Base-by-base conservation (phyloP, 1,140 invertebrate species). In the Hestina assimilis region DNA sequence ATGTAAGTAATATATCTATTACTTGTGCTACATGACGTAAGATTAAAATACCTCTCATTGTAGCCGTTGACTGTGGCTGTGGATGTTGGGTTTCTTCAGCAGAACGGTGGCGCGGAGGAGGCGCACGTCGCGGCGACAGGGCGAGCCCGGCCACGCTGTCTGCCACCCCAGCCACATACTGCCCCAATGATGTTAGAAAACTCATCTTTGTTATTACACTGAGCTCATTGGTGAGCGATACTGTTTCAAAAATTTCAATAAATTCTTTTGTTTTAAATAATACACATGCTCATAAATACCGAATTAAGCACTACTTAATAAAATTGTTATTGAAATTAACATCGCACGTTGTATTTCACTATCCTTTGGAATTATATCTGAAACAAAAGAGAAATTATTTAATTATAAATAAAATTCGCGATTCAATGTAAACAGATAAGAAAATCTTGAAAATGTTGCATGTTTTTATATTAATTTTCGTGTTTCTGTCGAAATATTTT, bases 101-200 rank as follows among this genome's bases (percentile, higher is more conserved):
- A 1, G 92, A 92, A 33, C 92, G 90, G 65, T 94, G 93, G 3
- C 93, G 90, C n/a, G 92, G 90, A 43, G 94, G 90, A 1, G 93
- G 93, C 67, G 93, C 95, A 59, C 94, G 90, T 59, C 94, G 94
- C 23, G 94, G 94, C 53, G 93, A 94, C n/a, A 95, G 82, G 24
- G 91, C 92, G 48, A 96, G 80, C 66, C 92, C 94, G 7, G 94
- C 94, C 51, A 96, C 94, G 68, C 94, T 94, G 75, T 92, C 93
- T 58, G 92, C 92, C 69, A 86, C 92, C 57, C 91, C 92, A 53
- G 90, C 92, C 72, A 96, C 94, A 81, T 94, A 94, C 77, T 95
- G 94, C 67, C 94, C 93, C 56, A 95, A 81, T 5, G 94, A 95
- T 71, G 93, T 94, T 74, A 96, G 92, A 89, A 96, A 95, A 90